Percentiles rank a stretch among this genome's conserved stretches.
phyloP scores from a whole-genome alignment of 2,113 vertebrate species.

The Neodon shergylaensis region DNA sequence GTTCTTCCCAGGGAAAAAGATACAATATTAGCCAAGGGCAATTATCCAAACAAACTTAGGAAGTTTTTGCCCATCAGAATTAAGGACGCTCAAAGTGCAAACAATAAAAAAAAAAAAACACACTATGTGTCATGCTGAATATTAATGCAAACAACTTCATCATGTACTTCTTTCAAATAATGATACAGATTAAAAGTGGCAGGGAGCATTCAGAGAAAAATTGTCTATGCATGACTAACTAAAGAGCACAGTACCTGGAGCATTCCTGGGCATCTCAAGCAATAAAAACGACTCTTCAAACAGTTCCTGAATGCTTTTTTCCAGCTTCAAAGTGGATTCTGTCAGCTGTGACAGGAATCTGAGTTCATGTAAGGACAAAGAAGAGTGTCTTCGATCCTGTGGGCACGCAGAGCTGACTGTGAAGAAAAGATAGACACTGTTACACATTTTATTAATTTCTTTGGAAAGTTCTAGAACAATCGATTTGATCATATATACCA shows the following conservation, averaged over 20 bases:
- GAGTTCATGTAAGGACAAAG: constrained; percentile 92
- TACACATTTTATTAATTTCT: constrained; percentile 53
- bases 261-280: constrained; percentile 82
- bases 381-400: constrained; percentile 86
- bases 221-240: not conserved
- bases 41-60: constrained; percentile 5
- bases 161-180: not conserved
- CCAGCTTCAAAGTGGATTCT: constrained; percentile 90
- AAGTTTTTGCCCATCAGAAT: constrained; percentile 38
- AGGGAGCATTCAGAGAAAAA: constrained; percentile 20
- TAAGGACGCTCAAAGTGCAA: not conserved
- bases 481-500: constrained; percentile 25
- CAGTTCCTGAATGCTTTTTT: constrained; percentile 89
- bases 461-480: not conserved
- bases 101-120: constrained; percentile 6
- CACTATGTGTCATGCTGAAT: not conserved
- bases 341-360: constrained; percentile 90
- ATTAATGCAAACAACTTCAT: constrained; percentile 44
- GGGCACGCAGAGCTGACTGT: constrained; percentile 87
- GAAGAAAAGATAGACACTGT: constrained; percentile 66
- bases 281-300: constrained; percentile 87
- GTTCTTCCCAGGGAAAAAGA: not conserved
- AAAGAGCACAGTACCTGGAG: constrained; percentile 89
- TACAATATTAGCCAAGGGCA: constrained; percentile 26
- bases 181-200: not conserved